A percentile compares a stretch with the other conserved stretches of the same genome.
Evolutionary conservation across 2,888 invertebrate species (phyloP).

Genomic region (Antheraea assamensis): DNA sequence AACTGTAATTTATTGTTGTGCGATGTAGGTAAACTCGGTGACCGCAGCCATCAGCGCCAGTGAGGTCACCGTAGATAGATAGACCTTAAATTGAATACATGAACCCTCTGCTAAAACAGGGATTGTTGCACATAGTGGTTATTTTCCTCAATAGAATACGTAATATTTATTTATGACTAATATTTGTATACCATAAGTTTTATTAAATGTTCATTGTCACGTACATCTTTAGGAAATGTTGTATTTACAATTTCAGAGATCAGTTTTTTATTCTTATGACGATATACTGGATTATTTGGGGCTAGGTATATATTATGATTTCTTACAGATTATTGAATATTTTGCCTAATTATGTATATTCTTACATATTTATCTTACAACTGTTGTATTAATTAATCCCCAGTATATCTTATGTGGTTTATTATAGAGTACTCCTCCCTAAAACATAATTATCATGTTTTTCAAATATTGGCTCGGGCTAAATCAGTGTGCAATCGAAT

Average conservation of each 20-base stretch:
- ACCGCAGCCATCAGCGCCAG: slow-evolving; percentile 37
- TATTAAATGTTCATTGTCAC: slow-evolving; percentile 4
- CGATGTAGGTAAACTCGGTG: slow-evolving; percentile 29
- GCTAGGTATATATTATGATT: too few relatives aligned
- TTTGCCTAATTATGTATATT: too few relatives aligned
- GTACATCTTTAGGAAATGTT: background rate
- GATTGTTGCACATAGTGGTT: slow-evolving; percentile 11
- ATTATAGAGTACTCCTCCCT: too few relatives aligned
- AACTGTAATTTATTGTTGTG: slow-evolving; percentile 42
- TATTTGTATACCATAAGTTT: background rate
- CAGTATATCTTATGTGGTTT: too few relatives aligned
- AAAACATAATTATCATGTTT: too few relatives aligned
- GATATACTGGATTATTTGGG: too few relatives aligned
- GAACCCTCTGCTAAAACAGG: slow-evolving; percentile 30
- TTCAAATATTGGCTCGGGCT: too few relatives aligned
- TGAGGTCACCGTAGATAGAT: slow-evolving; percentile 66
- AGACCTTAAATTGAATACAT: slow-evolving; percentile 51
- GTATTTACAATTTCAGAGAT: background rate
- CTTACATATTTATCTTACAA: too few relatives aligned
- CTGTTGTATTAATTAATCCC: too few relatives aligned
- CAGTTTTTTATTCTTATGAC: too few relatives aligned
- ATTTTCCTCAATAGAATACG: slow-evolving; percentile 18
- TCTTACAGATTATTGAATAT: too few relatives aligned
- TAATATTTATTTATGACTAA: slow-evolving; percentile 20
- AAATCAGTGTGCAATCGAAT: too few relatives aligned